Evolutionary conservation across 2,888 invertebrate species (phyloP).

Genomic region (Choristoneura rosaceana): DNA sequence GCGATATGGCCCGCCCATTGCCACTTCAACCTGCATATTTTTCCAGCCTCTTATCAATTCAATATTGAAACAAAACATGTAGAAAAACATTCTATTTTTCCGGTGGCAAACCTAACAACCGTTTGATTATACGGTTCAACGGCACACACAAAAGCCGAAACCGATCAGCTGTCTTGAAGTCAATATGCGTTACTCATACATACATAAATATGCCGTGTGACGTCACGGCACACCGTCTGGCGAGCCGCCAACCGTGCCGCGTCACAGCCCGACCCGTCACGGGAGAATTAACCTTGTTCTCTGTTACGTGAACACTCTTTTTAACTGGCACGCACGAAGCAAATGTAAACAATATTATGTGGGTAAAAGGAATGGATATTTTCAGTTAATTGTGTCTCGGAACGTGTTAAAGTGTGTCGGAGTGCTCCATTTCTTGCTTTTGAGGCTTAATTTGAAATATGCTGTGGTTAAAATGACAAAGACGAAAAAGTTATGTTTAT

Average conservation of each 20-base stretch:
- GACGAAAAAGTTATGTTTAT: no score
- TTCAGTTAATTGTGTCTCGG: conserved; percentile 37
- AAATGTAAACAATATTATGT: conserved; percentile 31
- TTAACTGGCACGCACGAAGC: conserved; percentile 16
- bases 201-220: conserved; percentile 5
- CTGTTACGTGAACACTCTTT: conserved; percentile 14
- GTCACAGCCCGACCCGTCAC: conserved; percentile 25
- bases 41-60: no score
- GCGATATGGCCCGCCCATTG: no score
- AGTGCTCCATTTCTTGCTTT: conserved; percentile 6
- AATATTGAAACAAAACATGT: no score
- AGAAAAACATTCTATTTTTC: no score
- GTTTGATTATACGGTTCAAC: background rate
- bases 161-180: conserved; percentile 13
- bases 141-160: background rate
- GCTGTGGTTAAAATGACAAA: no score
- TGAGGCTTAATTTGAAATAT: background rate
- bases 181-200: conserved; percentile 2
- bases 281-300: conserved; percentile 34
- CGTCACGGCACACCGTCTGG: conserved; percentile 32
- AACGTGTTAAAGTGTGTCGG: conserved; percentile 34
- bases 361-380: conserved; percentile 39
- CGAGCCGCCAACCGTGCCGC: conserved; percentile 29
- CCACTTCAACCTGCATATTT: no score
- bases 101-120: background rate